Evolutionary conservation across 2,113 vertebrate genomes (phyloP), one percentile per base, ranked within the genome.

Genomic region (Narcine bancroftii): DNA sequence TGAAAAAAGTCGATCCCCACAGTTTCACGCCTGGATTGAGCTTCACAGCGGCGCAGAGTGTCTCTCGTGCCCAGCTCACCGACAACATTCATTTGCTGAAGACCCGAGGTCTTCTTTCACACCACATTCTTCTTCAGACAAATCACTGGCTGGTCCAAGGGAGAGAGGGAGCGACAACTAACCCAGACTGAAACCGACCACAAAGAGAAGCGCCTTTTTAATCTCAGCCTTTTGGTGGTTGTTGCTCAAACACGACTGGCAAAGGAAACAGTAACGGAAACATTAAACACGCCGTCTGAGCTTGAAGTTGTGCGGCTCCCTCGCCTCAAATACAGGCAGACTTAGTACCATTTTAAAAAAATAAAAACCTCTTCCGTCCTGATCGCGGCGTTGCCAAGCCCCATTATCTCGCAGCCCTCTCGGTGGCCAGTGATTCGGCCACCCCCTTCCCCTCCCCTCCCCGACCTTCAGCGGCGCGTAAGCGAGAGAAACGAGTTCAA

Each of bases 261-360:
- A 71, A 91, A 91, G 89, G 89, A 91, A 91, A 91, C 89, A 42
- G 89, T 91, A 66, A 91, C 89, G 89, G 89, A 71, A 91, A 91
- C 65, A 91, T 91, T 91, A 91, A 91, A 91, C 63, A 69, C 42
- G 63, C 89, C 39, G 89, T 71, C 71, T 69, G 89, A 91, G 65
- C 63, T 91, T 24, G 39, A 91, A 91, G 89, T 91, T 66, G 39
- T 69, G 69, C 65, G 29, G 24, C 29, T 66, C 29, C 21, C 66
- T 17, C 4, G n/a, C 36, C 26, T 47, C 65, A 69, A 69, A 71
- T 29, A 33, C 1, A 69, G 42, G 33, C 15, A 53, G 56, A 63
- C 36, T 89, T 65, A n/a, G n/a, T n/a, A n/a, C n/a, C n/a, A 45
- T 69, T 17, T 47, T 47, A 10, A 7, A 66, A 91, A 87, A n/a